Percentiles rank a stretch among this genome's conserved stretches.
Evolutionary conservation across 2,888 invertebrate genomes (phyloP).

Genomic region (Zygogramma bicolorata): DNA sequence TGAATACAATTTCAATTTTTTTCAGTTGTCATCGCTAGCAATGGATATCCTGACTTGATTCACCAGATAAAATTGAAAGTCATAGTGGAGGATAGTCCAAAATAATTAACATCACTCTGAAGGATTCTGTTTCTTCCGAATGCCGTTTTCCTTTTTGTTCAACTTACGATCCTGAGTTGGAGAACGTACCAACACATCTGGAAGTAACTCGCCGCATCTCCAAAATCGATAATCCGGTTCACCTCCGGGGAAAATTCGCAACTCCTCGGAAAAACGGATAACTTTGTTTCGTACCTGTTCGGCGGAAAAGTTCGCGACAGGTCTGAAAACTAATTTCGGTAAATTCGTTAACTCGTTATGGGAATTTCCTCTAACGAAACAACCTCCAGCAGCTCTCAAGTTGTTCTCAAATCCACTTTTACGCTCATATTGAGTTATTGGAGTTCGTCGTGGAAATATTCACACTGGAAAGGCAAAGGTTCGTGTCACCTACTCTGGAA

Average conservation of each 20-base stretch:
- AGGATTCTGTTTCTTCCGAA: too few relatives aligned
- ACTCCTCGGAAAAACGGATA: conserved; percentile 27
- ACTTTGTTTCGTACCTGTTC: conserved; percentile 27
- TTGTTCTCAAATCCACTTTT: conserved; percentile 20
- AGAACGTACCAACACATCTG: background rate
- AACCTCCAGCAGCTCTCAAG: conserved; percentile 18
- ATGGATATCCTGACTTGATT: too few relatives aligned
- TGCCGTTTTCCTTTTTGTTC: too few relatives aligned
- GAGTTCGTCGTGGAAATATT: conserved; percentile 15
- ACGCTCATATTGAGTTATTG: conserved; percentile 22
- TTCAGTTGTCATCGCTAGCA: too few relatives aligned
- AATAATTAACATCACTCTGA: too few relatives aligned
- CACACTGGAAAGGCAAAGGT: background rate
- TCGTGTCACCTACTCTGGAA: background rate
- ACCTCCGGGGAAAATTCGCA: background rate
- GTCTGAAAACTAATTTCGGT: conserved; percentile 37
- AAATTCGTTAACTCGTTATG: conserved; percentile 37
- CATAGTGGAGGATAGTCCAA: too few relatives aligned
- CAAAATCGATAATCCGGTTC: background rate
- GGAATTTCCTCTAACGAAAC: conserved; percentile 19
- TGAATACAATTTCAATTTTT: too few relatives aligned
- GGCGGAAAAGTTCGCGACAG: conserved; percentile 33
- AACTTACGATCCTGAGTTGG: too few relatives aligned
- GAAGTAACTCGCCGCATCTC: background rate
- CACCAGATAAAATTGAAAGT: too few relatives aligned